Evolutionary conservation across 2,888 invertebrate genomes (phyloP).

Genomic region (Flexamia atlantica): DNA sequence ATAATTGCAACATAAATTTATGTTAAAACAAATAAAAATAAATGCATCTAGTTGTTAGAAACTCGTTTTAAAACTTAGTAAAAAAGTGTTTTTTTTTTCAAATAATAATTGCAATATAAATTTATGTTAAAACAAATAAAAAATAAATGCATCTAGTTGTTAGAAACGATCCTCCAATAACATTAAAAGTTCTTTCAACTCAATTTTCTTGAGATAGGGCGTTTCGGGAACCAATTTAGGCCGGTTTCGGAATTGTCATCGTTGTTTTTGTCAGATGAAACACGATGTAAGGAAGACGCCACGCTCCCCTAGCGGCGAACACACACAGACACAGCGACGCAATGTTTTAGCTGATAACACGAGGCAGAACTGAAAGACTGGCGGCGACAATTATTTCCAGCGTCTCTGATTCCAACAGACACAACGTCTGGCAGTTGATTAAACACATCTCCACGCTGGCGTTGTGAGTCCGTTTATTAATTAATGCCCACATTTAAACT

Average conservation of each 20-base stretch:
- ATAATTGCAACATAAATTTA: too few species aligned
- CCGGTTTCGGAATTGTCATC: background rate
- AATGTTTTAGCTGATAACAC: conserved; percentile 24
- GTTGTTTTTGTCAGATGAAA: conserved; percentile 20
- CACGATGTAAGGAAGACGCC: conserved; percentile 26
- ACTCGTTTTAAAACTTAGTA: too few species aligned
- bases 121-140: too few species aligned
- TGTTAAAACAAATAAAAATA: too few species aligned
- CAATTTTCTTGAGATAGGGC: background rate
- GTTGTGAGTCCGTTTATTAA: background rate
- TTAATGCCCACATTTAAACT: background rate
- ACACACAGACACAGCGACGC: background rate
- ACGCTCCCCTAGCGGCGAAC: conserved; percentile 18
- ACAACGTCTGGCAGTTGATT: conserved; percentile 16
- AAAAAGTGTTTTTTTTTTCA: too few species aligned
- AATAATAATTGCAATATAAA: too few species aligned
- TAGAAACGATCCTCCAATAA: too few species aligned
- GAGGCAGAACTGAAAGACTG: conserved; percentile 5
- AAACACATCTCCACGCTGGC: conserved; percentile 10
- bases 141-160: too few species aligned
- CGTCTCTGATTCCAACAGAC: conserved; percentile 19
- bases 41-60: too few species aligned
- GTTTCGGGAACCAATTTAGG: background rate
- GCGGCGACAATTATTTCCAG: conserved; percentile 23
- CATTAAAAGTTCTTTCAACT: too few species aligned